These are phyloP conservation scores for Malaclemys terrapin DNA, from an alignment of 2,113 vertebrate genomes.

Conservation along the genomic window DNA sequence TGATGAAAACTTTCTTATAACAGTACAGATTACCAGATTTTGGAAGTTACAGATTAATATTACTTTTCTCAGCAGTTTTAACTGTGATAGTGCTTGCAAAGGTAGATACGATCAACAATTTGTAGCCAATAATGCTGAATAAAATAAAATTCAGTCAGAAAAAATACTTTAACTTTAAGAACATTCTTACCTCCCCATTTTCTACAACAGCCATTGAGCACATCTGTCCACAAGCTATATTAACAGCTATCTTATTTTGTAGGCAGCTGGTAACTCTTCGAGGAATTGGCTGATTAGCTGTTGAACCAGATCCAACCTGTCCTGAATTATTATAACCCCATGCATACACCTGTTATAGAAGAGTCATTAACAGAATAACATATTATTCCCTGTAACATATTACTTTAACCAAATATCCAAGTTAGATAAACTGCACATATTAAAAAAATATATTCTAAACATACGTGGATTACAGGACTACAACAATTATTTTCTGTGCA, in stretches of 20 bases:
- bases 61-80: neutral
- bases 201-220: constrained; percentile 97
- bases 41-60: neutral
- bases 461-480: neutral
- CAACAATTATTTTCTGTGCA: neutral
- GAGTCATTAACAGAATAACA: neutral
- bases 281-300: constrained; percentile 95
- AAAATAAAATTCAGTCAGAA: constrained; percentile 11
- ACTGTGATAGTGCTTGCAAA: neutral
- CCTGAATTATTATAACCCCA: constrained; percentile 99
- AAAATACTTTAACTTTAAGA: neutral
- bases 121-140: neutral
- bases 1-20: neutral
- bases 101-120: neutral
- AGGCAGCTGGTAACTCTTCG: constrained; percentile 94
- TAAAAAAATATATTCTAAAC: neutral
- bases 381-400: neutral
- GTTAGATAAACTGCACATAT: rapidly evolving
- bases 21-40: neutral
- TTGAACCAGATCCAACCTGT: constrained; percentile 97
- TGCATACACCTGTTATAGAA: constrained; percentile 88
- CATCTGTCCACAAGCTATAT: constrained; percentile 96
- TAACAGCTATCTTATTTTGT: constrained; percentile 93
- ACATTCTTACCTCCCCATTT: constrained; percentile 90
- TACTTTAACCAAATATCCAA: neutral